phyloP scores from a whole-genome alignment of 2,113 vertebrate genomes.

The Phylloscopus trochilus region DNA sequence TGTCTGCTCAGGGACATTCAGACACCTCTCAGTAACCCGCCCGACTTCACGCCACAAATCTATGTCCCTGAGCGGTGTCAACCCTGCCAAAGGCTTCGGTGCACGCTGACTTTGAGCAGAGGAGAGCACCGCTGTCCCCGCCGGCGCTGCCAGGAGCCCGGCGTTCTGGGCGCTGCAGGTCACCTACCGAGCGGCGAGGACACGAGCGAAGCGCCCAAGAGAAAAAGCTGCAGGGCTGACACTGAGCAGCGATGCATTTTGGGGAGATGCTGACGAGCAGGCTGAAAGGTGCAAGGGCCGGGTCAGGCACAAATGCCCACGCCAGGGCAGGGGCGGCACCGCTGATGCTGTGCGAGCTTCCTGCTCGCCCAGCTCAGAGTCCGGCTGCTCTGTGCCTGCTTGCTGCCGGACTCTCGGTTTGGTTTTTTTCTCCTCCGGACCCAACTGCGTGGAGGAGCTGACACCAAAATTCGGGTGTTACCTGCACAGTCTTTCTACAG shows the following conservation, averaged over 20 bases:
- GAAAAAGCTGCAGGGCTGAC: neutral
- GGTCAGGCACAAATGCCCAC: neutral
- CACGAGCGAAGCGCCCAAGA: neutral
- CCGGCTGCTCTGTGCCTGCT: neutral
- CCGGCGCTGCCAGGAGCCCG: fast-evolving
- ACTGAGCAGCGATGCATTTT: neutral
- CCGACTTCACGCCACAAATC: fast-evolving
- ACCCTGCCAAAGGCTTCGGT: neutral
- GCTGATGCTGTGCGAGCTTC: neutral
- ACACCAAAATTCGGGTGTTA: neutral
- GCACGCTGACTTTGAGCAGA: fast-evolving
- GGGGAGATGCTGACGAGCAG: neutral
- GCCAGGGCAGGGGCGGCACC: fast-evolving
- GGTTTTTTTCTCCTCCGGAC: neutral
- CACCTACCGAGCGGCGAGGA: fast-evolving
- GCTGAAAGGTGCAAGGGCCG: neutral
- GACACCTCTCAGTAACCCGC: neutral
- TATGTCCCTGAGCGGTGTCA: fast-evolving
- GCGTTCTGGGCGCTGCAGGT: fast-evolving
- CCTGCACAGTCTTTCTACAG: neutral
- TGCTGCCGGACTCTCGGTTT: neutral
- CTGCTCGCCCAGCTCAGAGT: neutral
- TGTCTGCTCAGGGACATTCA: too few relatives aligned
- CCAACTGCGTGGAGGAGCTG: fast-evolving
- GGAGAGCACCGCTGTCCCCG: neutral